A percentile compares a stretch with the other conserved stretches of the same genome.
Evolutionary conservation across 2,888 invertebrate species (phyloP).

Genomic region (Hemaris fuciformis): DNA sequence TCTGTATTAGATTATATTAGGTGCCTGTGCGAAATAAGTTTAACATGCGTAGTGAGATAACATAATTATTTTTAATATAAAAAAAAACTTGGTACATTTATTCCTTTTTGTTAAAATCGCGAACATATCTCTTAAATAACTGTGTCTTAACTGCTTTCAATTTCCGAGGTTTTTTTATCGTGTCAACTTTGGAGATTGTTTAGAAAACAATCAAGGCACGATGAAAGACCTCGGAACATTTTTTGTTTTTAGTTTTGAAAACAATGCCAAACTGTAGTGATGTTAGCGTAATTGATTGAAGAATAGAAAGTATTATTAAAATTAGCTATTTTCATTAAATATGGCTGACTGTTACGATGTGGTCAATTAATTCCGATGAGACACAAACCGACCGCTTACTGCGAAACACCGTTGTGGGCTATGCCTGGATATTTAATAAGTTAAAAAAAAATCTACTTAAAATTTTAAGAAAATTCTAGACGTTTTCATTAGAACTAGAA

Average conservation of each 20-base stretch:
- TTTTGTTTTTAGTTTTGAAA: neutral
- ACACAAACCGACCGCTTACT: slow-evolving; percentile 26
- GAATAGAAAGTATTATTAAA: slow-evolving; percentile 56
- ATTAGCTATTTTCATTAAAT: slow-evolving; percentile 46
- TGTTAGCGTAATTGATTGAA: slow-evolving; percentile 35
- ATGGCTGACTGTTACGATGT: slow-evolving; percentile 42
- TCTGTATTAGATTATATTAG: slow-evolving; percentile 35
- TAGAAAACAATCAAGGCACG: neutral
- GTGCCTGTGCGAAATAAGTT: slow-evolving; percentile 55
- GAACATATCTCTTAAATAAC: slow-evolving; percentile 2
- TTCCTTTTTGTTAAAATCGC: neutral
- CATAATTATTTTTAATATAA: slow-evolving; percentile 47
- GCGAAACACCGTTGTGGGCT: slow-evolving; percentile 21
- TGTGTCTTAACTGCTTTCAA: slow-evolving; percentile 1
- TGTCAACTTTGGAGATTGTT: neutral
- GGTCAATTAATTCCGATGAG: slow-evolving; percentile 60
- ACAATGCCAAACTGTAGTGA: slow-evolving; percentile 14
- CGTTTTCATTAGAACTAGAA: neutral
- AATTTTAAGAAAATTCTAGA: neutral
- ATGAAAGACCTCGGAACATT: neutral
- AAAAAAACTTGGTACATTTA: slow-evolving; percentile 11
- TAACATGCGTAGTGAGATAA: slow-evolving; percentile 53
- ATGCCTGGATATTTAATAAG: neutral
- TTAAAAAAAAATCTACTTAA: neutral
- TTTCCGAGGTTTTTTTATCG: neutral